phyloP scores from a whole-genome alignment of 2,888 invertebrate genomes.

The Lysandra bellargus region DNA sequence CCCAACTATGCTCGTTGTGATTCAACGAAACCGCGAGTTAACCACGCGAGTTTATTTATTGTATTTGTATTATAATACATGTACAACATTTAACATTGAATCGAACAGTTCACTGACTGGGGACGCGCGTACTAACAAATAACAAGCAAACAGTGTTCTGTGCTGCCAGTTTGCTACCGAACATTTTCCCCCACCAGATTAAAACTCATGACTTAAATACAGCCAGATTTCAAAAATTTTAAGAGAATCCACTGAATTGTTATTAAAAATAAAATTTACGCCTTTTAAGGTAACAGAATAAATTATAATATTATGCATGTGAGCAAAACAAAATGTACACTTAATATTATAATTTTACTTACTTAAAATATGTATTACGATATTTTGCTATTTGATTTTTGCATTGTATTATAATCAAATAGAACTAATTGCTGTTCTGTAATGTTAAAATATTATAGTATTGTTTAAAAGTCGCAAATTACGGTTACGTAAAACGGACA shows the following conservation, averaged over 20 bases:
- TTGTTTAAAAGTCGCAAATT: too few species aligned
- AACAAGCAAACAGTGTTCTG: conserved; percentile 1
- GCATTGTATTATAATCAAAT: too few species aligned
- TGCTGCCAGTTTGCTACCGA: neutral
- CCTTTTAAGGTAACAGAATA: neutral
- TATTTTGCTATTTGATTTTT: too few species aligned
- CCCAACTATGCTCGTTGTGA: conserved; percentile 49
- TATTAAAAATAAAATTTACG: neutral
- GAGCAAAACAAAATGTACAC: too few species aligned
- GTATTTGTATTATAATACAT: conserved; percentile 54
- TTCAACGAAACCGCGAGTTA: conserved; percentile 36
- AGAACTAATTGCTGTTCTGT: too few species aligned
- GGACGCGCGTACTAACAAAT: conserved; percentile 62
- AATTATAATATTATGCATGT: too few species aligned
- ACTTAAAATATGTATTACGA: too few species aligned
- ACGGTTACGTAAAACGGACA: too few species aligned
- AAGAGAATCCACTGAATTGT: neutral
- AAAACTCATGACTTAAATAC: too few species aligned
- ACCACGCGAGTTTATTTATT: conserved; percentile 47
- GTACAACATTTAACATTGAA: conserved; percentile 50
- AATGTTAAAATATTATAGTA: too few species aligned
- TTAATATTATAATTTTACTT: too few species aligned
- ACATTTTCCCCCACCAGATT: neutral
- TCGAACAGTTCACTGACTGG: conserved; percentile 65
- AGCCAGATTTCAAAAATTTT: too few species aligned